These are phyloP conservation scores for Acanthosepion lycidas DNA, from an alignment of 2,888 invertebrate species.

Conservation along the genomic window DNA sequence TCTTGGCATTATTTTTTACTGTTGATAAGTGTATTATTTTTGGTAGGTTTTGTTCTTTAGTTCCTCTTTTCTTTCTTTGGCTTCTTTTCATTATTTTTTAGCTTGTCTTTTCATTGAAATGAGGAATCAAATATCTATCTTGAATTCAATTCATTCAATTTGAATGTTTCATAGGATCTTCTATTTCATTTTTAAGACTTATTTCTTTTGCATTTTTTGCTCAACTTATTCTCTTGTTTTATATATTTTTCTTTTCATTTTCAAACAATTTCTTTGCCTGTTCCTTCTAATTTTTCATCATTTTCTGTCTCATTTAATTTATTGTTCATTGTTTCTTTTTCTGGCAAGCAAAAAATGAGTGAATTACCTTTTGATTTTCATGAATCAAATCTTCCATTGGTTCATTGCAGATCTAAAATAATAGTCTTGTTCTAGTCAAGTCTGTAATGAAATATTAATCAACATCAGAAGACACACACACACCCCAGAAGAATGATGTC, in stretches of 20 bases:
- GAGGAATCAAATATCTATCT: too few species aligned
- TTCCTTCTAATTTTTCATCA: neutral
- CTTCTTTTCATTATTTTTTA: neutral
- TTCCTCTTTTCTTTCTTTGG: neutral
- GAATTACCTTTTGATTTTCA: neutral
- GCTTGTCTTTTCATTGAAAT: constrained; percentile 14
- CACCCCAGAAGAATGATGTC: too few species aligned
- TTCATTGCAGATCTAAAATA: neutral
- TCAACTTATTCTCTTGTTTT: neutral
- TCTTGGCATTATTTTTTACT: neutral
- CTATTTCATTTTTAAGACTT: neutral
- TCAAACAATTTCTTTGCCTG: neutral
- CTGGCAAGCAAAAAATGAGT: constrained; percentile 17
- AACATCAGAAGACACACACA: neutral
- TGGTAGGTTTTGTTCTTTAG: neutral
- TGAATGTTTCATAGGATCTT: neutral
- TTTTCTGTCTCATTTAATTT: constrained; percentile 33
- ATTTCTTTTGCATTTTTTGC: neutral
- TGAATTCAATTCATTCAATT: neutral
- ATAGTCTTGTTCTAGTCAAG: neutral
- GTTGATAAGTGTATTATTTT: neutral
- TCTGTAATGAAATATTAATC: neutral
- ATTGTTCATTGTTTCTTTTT: neutral
- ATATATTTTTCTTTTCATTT: neutral
- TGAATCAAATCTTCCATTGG: neutral